These are phyloP conservation scores for Chaetodon auriga DNA, from an alignment of 2,113 vertebrate genomes.

Conservation along the genomic window DNA sequence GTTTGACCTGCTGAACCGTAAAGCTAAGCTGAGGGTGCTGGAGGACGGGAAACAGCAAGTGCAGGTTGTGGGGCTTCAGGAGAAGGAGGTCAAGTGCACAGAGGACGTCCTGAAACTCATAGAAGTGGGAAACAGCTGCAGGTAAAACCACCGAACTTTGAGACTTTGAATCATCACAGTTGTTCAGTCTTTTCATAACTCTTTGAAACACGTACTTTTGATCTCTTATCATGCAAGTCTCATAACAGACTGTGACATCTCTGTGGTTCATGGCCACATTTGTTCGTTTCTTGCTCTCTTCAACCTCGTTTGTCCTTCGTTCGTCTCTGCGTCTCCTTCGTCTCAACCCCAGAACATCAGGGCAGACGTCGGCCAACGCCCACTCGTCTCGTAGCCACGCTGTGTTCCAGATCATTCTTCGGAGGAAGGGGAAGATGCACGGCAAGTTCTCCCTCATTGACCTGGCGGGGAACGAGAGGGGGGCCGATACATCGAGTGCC, in stretches of 20 bases:
- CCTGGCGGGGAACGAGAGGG: conserved; percentile 97
- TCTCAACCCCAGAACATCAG: conserved; percentile 89
- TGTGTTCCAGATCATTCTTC: conserved; percentile 97
- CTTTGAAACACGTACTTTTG: not conserved
- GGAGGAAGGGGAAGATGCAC: conserved; percentile 95
- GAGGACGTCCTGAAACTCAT: conserved; percentile 98
- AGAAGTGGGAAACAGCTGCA: conserved; percentile 98
- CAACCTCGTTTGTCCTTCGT: not conserved
- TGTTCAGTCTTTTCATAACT: not conserved
- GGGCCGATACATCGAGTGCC: conserved; percentile 96
- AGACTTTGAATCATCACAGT: not conserved
- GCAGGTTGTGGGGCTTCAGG: conserved; percentile 97
- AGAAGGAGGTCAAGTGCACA: conserved; percentile 95
- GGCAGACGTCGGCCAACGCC: conserved; percentile 96
- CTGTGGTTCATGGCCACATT: not conserved
- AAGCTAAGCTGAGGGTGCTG: conserved; percentile 95
- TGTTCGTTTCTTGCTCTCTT: not conserved
- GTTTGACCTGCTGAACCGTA: conserved; percentile 97
- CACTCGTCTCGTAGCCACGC: conserved; percentile 98
- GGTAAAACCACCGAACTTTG: conserved; percentile 82
- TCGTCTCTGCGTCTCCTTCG: conserved; percentile 1
- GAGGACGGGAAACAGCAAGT: conserved; percentile 99
- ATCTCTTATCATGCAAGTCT: not conserved
- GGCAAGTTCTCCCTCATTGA: conserved; percentile 99
- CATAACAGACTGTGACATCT: not conserved